Evolutionary conservation across 2,113 vertebrate species (phyloP), one percentile per base, ranked within the genome.

Genomic region (Xiphophorus hellerii): DNA sequence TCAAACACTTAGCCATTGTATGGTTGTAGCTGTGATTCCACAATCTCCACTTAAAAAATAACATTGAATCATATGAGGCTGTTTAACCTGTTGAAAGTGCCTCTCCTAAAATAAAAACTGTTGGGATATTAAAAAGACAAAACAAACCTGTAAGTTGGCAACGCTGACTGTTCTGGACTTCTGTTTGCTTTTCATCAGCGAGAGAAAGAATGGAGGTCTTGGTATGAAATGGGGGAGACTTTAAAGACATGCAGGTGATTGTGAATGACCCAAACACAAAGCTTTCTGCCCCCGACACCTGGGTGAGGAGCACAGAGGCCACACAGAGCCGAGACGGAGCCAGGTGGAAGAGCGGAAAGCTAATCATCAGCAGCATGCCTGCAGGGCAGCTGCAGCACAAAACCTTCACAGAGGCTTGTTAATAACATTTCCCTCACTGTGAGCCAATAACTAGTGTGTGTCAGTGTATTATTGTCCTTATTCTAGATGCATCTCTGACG

Each of bases 271-370:
- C 2, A 33, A 64, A 22, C 65, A 67, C 69, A 75, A 81, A 78
- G 63, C 63, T 28, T 37, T 9, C 42, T 14, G 48, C 0, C 17
- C 44, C 78, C 37, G 60, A 79, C 73, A 84, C 69, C 81, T 82
- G 78, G 69, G 20, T 42, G 68, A 73, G 66, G 71, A 80, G 51
- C 67, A 78, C 77, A 84, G 71, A 87, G 72, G 37, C 71, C 51
- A n/a, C 61, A 80, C 35, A 72, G 61, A 75, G 62, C 76, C 30
- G 22, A 67, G 63, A 6, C 1, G 25, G 66, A 71, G 62, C 69
- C 81, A 72, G 84, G 73, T 76, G 73, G 81, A 42, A 35, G 54
- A 77, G 73, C 42, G 48, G 67, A 73, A 78, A 74, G 66, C 28
- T 60, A 27, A 78, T 80, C 44, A 77, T 75, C 78, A 74, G 63